Evolutionary conservation across 2,797 vertebrate species (phyloP).

Genomic region (Poliocrania exsul): DNA sequence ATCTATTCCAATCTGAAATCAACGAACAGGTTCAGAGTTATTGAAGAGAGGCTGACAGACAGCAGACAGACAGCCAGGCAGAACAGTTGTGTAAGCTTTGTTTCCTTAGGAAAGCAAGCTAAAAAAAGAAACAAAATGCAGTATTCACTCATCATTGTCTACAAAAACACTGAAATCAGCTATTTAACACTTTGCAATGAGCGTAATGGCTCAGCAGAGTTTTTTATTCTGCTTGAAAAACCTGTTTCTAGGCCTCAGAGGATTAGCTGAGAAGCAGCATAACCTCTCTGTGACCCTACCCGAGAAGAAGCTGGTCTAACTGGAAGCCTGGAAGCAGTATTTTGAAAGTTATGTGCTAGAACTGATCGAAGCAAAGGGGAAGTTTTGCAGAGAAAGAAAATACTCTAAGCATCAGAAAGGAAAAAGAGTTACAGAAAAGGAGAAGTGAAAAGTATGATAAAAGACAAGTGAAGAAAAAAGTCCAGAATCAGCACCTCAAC

Average conservation of each 20-base stretch:
- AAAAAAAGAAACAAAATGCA: constrained; percentile 68
- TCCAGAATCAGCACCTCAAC: not conserved
- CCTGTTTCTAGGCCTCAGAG: constrained; percentile 68
- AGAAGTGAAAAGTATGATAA: not conserved
- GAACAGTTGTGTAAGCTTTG: constrained; percentile 64
- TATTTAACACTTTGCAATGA: constrained; percentile 65
- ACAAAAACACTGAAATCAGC: constrained; percentile 68
- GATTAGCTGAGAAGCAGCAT: constrained; percentile 57
- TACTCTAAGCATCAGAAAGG: not conserved
- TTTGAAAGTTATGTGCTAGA: not conserved
- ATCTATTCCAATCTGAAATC: constrained; percentile 2
- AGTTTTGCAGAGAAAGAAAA: not conserved
- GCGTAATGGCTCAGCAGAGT: constrained; percentile 51
- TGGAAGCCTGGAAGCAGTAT: constrained; percentile 44
- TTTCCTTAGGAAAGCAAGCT: constrained; percentile 61
- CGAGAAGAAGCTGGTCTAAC: constrained; percentile 50
- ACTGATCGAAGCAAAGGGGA: not conserved
- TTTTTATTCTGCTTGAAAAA: constrained; percentile 71
- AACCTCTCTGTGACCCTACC: constrained; percentile 48
- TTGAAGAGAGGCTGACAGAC: constrained; percentile 46
- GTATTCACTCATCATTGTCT: constrained; percentile 58
- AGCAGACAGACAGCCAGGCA: constrained; percentile 34
- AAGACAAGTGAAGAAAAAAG: not conserved
- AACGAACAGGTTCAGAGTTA: constrained; percentile 35
- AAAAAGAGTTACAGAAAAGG: not conserved